Evolutionary conservation across 2,113 vertebrate species (phyloP).

Genomic region (Macrotis lagotis): DNA sequence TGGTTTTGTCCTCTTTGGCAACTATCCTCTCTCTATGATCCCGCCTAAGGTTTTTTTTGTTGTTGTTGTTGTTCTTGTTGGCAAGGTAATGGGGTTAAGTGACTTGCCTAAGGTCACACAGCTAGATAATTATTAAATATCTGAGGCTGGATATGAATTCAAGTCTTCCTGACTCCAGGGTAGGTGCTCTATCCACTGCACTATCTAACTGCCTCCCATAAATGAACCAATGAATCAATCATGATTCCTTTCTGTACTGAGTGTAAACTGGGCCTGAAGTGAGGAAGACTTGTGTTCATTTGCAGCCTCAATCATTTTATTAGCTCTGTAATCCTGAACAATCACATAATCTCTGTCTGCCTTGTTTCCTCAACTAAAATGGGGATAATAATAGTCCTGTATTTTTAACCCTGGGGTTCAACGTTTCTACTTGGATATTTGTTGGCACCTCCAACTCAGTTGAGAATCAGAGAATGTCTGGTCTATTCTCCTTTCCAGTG

Average conservation of each 20-base stretch:
- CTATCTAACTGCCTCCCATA: too few species aligned
- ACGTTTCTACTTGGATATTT: neutral
- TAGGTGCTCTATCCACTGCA: too few species aligned
- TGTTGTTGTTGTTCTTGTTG: too few species aligned
- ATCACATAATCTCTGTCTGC: neutral
- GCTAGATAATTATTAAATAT: too few species aligned
- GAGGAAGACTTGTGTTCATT: neutral
- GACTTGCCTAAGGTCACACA: too few species aligned
- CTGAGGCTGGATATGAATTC: too few species aligned
- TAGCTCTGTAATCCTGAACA: neutral
- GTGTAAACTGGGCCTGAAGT: neutral
- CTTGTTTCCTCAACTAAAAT: neutral
- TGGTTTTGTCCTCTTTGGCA: neutral
- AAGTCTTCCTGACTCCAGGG: too few species aligned
- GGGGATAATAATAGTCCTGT: neutral
- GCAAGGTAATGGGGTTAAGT: too few species aligned
- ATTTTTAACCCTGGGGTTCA: neutral
- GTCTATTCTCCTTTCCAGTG: neutral
- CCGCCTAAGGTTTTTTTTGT: neutral
- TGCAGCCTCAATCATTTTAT: neutral
- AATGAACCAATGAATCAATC: too few species aligned
- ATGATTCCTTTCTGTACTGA: too few species aligned
- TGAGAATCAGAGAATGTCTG: neutral
- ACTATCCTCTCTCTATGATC: neutral
- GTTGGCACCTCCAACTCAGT: neutral